These are phyloP conservation scores for Sciaenops ocellatus DNA, from an alignment of 2,797 vertebrate species.

Conservation along the genomic window DNA sequence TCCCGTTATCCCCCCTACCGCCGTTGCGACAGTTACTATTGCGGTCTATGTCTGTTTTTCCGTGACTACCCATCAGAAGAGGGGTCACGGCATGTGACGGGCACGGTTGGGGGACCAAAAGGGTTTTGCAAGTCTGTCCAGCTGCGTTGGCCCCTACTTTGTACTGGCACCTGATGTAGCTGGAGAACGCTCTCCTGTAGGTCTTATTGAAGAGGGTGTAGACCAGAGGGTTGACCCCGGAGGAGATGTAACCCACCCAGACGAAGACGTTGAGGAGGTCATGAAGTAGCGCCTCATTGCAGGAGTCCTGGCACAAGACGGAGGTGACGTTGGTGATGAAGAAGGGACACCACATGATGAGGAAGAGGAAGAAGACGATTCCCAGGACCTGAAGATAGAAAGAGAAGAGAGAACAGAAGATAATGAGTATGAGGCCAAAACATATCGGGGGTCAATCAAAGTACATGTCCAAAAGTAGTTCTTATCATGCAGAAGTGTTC, in stretches of 20 bases:
- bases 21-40: constrained; percentile 90
- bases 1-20: constrained; percentile 70
- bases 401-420: background rate
- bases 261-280: constrained; percentile 97
- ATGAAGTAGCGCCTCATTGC: constrained; percentile 89
- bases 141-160: constrained; percentile 63
- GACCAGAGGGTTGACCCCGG: constrained; percentile 96
- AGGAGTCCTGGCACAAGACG: constrained; percentile 92
- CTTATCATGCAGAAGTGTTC: no score
- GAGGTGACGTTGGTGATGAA: constrained; percentile 98
- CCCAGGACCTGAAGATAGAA: constrained; percentile 86
- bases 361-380: constrained; percentile 98
- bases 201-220: constrained; percentile 99
- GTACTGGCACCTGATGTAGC: constrained; percentile 94
- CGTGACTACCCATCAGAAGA: constrained; percentile 68
- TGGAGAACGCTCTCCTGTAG: constrained; percentile 96
- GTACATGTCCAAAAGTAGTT: no score
- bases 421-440: no score
- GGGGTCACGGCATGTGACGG: constrained; percentile 82
- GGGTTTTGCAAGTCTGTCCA: constrained; percentile 59
- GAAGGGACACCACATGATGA: constrained; percentile 99
- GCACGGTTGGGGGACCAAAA: constrained; percentile 69
- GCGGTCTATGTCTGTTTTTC: constrained; percentile 76
- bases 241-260: constrained; percentile 99
- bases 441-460: no score